Base-by-base conservation (phyloP, 1,140 invertebrate genomes). In the Listronotus oregonensis region DNA sequence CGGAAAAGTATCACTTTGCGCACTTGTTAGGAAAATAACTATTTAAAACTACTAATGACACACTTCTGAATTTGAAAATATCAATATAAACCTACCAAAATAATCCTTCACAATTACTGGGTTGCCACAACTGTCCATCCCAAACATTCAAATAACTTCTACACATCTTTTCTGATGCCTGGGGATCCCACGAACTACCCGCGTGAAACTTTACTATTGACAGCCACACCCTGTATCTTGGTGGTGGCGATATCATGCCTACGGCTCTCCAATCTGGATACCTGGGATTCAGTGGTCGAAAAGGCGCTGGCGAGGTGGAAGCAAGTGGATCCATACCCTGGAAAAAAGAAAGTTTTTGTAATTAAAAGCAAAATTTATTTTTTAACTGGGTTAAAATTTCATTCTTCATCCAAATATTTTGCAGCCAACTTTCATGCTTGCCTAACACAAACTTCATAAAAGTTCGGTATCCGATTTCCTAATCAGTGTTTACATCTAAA, bases 131-230 rank as follows among this genome's bases (percentile, higher is more conserved):
- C 21, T 90, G 87, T 0, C 91, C 90, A 74, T 93, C 91, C 90
- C 91, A 93, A 56, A 94, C 86, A 80, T 90, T 89, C 56, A 94
- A 80, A 70, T 88, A 85, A 67, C 90, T 92, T 1, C 89, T 86
- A 73, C 90, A 93, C 65, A 90, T 87, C 74, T 91, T 89, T 74
- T 87, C 80, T 31, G 83, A 81, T 69, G 78, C 87, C 77, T 60
- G 83, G 66, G 84, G 80, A 74, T 85, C 82, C 50, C 69, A 58
- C 82, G 82, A 37, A 79, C 85, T 69, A n/a, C 44, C 68, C 1
- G 90, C 89, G 79, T 93, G 90, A 78, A 93, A 94, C 81, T 94
- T 94, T 52, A 94, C 82, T 50, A 95, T 88, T 1, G 92, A 93
- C 63, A 95, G 83, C 93, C 92, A 95, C 0, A 95, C 89, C 64